Percentiles rank a stretch among this genome's conserved stretches.
phyloP scores from a whole-genome alignment of 2,113 vertebrate genomes.

The Anas platyrhynchos region DNA sequence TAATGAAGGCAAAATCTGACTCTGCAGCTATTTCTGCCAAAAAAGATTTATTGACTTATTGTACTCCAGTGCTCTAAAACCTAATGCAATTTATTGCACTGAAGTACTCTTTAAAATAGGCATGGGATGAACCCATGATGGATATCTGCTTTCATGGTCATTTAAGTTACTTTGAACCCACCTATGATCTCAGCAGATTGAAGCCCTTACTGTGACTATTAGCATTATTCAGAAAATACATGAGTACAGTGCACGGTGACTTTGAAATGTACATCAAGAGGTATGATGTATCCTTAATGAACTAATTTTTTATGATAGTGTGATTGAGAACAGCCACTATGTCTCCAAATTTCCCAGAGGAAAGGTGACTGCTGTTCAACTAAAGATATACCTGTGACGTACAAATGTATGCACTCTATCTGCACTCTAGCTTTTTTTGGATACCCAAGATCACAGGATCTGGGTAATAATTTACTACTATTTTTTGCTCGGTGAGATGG shows the following conservation, averaged over 20 bases:
- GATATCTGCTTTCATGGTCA: not conserved
- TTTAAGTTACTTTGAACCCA: not conserved
- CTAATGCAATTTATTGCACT: not conserved
- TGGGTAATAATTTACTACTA: not conserved
- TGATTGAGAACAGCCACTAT: not conserved
- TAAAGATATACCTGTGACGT: not conserved
- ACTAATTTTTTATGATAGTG: not conserved
- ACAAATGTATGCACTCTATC: not conserved
- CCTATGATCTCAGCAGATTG: not conserved
- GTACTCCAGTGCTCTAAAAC: not conserved
- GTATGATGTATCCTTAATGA: not conserved
- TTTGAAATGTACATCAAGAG: not conserved
- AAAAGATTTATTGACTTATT: not conserved
- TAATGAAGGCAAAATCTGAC: slow-evolving; percentile 31
- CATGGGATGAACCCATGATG: not conserved
- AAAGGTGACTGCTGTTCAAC: not conserved
- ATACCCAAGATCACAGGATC: not conserved
- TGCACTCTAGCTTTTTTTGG: not conserved
- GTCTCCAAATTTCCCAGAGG: not conserved
- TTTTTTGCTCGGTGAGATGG: not conserved
- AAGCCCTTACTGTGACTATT: not conserved
- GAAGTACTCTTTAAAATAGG: not conserved
- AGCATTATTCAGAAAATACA: not conserved
- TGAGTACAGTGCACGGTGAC: not conserved
- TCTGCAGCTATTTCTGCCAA: not conserved